Evolutionary conservation across 2,797 vertebrate genomes (phyloP), one percentile per base, ranked within the genome.

Genomic region (Sorex maritimensis): DNA sequence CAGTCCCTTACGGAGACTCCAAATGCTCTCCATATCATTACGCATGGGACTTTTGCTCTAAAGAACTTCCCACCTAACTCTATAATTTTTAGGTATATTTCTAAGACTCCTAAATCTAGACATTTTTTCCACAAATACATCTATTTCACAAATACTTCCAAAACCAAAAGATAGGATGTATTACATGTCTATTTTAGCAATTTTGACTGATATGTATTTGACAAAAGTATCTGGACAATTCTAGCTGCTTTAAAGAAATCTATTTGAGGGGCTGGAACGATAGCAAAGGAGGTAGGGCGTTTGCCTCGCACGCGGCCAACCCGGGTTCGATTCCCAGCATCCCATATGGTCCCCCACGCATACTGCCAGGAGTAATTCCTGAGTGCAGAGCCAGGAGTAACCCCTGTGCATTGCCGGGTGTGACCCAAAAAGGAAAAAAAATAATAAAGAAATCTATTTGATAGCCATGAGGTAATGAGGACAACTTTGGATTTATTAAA

Each of bases 401-500:
- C 34, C 34, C 34, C 34, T 34, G 34, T 34, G 34, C 34, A 34
- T 34, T 34, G 34, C 34, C 34, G 34, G 34, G 34, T 34, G 34
- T 34, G 34, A 34, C 34, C 34, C 34, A 34, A 34, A 34, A 34
- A 34, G 34, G 34, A 34, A 34, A 34, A 34, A 34, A 34, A 34
- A 34, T 34, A 34, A 34, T 84, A 21, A 49, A 80, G 38, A 77
- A 85, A 52, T 95, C 68, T 81, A 5, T 63, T 80, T 77, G 83
- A 89, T 85, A 94, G 55, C 63, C 34, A n/a, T 41, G 41, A 71
- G 72, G 30, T 87, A 49, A 81, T 49, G 46, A 94, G 28, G 68
- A 28, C 28, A 73, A 77, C 63, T 79, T 85, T 73, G n/a, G 81
- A 84, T 87, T 95, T 91, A 69, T 80, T 69, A 84, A 92, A 86